Evolutionary conservation across 2,888 invertebrate species (phyloP), one percentile per base, ranked within the genome.

Genomic region (Luperina testacea): DNA sequence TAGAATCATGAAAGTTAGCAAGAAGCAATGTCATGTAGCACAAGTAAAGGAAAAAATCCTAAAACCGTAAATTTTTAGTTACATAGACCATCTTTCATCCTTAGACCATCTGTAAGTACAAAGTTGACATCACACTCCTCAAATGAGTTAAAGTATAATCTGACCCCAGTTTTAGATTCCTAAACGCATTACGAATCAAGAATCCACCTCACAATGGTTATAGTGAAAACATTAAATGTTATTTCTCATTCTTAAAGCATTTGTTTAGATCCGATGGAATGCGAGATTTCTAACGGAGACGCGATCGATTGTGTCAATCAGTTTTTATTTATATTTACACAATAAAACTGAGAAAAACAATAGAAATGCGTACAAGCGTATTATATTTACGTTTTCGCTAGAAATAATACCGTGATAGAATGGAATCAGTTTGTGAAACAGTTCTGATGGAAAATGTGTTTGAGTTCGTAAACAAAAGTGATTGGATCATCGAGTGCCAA

Each of bases 241-340:
- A 88, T 91, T 88, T 89, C 88, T 90, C 78, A 89, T 89, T 88
- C 90, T 89, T 89, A 80, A 20, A 64, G 61, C 80, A 85, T 89
- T 92, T 94, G 93, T 94, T 94, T 94, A 92, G 92, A 91, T 88
- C 83, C 32, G 57, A 27, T 69, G 94, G 93, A 91, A 94, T 94
- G 93, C 88, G 85, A 89, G 84, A 87, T 92, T 92, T 93, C 93
- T 93, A 92, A 91, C 89, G 83, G 84, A 80, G 81, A 78, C 73
- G 76, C 61, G 67, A 75, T 70, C 85, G 89, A 90, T 91, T 92
- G 91, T 91, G 78, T 85, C 77, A 85, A 89, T 84, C 80, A 86
- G 82, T 90, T 90, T 90, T 91, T 94, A 94, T 94, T 92, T 93
- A 93, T 93, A 93, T 93, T 93, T 93, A 93, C 91, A 90, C 85